A percentile compares a stretch with the other conserved stretches of the same genome.
These are phyloP conservation scores for Tetragnatha versicolor DNA, from an alignment of 1,140 invertebrate genomes.

Conservation along the genomic window DNA sequence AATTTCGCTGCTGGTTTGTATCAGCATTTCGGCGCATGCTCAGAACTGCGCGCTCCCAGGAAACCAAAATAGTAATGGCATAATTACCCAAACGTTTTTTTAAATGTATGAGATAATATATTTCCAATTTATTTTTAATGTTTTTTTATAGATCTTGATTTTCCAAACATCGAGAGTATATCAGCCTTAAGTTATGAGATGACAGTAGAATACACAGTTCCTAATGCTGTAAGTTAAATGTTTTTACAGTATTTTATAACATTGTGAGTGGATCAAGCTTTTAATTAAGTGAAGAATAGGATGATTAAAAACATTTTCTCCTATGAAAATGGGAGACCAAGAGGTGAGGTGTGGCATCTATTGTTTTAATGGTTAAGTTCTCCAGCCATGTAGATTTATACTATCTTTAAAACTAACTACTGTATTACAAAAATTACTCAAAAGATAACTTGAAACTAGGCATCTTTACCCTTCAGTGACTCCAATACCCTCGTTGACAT, in stretches of 20 bases:
- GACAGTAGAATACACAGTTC: slow-evolving; percentile 21
- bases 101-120: too few relatives aligned
- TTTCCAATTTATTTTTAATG: background rate
- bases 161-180: slow-evolving; percentile 19
- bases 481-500: too few relatives aligned
- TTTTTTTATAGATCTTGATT: background rate
- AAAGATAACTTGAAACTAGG: too few relatives aligned
- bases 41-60: background rate
- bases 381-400: background rate
- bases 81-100: too few relatives aligned
- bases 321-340: background rate
- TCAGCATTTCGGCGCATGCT: background rate
- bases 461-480: too few relatives aligned
- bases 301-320: background rate
- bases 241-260: background rate
- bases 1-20: background rate
- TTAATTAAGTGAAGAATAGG: too few relatives aligned
- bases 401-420: too few relatives aligned
- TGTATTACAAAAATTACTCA: too few relatives aligned
- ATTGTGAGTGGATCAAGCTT: too few relatives aligned
- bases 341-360: background rate
- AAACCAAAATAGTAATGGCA: background rate
- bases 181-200: slow-evolving; percentile 8
- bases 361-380: background rate
- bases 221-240: slow-evolving; percentile 9